These are phyloP conservation scores for Fregata magnificens DNA, from an alignment of 2,113 vertebrate species.

Conservation along the genomic window DNA sequence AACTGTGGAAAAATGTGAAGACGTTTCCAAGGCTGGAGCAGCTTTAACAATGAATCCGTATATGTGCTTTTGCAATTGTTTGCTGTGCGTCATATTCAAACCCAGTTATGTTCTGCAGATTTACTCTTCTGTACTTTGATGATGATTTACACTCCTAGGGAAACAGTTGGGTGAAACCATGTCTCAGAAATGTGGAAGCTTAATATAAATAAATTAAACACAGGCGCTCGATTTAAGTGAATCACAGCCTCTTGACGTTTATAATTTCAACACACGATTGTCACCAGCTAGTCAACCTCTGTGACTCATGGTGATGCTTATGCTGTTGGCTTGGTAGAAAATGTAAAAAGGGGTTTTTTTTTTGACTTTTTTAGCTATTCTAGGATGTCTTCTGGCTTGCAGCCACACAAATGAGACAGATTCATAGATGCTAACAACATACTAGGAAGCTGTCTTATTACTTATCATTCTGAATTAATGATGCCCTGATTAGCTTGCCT, in stretches of 20 bases:
- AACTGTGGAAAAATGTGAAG: conserved; percentile 68
- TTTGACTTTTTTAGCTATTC: neutral
- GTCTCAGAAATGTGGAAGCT: conserved; percentile 38
- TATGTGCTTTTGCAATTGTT: conserved; percentile 58
- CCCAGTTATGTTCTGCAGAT: conserved; percentile 49
- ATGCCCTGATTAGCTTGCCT: neutral
- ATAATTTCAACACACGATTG: conserved; percentile 28
- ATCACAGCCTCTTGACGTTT: conserved; percentile 38
- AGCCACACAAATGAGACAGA: neutral
- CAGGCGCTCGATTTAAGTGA: conserved; percentile 17
- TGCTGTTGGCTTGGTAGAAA: neutral
- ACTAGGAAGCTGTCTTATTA: neutral
- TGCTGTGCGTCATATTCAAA: conserved; percentile 47
- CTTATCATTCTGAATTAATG: neutral
- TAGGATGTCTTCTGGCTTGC: neutral
- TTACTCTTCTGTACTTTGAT: conserved; percentile 34
- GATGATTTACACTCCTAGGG: conserved; percentile 54
- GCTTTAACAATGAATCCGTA: conserved; percentile 9
- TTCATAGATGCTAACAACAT: neutral
- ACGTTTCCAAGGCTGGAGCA: conserved; percentile 56
- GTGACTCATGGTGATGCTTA: conserved; percentile 10
- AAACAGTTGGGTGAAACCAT: conserved; percentile 43
- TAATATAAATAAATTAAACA: conserved; percentile 58
- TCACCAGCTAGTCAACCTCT: neutral
- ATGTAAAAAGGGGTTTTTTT: neutral